Percentiles rank a stretch among this genome's conserved stretches.
phyloP scores from a whole-genome alignment of 2,888 invertebrate genomes.

The Athripsodes cinereus region DNA sequence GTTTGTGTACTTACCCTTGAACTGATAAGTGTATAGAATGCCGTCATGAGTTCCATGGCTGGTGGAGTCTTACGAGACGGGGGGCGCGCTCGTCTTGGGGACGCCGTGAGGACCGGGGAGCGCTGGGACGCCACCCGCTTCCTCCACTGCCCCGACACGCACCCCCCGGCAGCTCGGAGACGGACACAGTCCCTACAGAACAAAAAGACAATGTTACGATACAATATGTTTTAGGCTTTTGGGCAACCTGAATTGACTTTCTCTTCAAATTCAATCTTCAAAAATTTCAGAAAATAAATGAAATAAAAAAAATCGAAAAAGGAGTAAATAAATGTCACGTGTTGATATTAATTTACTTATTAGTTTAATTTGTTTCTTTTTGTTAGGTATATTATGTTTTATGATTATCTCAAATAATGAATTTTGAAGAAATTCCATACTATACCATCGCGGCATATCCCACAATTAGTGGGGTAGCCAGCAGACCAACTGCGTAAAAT shows the following conservation, averaged over 20 bases:
- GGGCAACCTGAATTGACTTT: background rate
- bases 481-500: too few relatives aligned
- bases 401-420: too few relatives aligned
- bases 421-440: too few relatives aligned
- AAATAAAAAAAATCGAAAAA: too few relatives aligned
- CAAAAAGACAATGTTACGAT: background rate
- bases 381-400: too few relatives aligned
- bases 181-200: conserved; percentile 8
- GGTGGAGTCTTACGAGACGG: conserved; percentile 41
- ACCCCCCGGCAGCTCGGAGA: background rate
- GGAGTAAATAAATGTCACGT: too few relatives aligned
- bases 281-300: too few relatives aligned
- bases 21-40: conserved; percentile 49
- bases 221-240: background rate
- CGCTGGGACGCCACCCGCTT: conserved; percentile 9
- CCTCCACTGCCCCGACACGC: background rate
- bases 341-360: too few relatives aligned
- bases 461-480: too few relatives aligned
- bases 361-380: too few relatives aligned
- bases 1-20: conserved; percentile 39
- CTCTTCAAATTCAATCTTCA: too few relatives aligned
- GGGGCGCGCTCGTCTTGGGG: conserved; percentile 36
- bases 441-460: too few relatives aligned
- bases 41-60: conserved; percentile 40
- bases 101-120: conserved; percentile 27